A percentile compares a stretch with the other conserved stretches of the same genome.
These are phyloP conservation scores for Celastrina argiolus DNA, from an alignment of 2,888 invertebrate genomes.

Conservation along the genomic window DNA sequence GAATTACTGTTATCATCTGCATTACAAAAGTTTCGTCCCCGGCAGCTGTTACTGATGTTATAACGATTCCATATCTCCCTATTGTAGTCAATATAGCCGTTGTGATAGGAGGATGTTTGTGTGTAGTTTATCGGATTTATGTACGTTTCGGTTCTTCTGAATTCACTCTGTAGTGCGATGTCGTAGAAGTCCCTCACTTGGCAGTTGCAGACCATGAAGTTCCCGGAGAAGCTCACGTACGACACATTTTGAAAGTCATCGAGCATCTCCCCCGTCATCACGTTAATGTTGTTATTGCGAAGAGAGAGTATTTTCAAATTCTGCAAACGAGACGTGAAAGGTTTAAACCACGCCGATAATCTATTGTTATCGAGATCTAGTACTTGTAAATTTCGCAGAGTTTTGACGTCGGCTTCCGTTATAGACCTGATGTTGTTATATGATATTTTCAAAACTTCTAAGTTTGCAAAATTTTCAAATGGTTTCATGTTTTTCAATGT, in stretches of 20 bases:
- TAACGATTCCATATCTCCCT: conserved; percentile 37
- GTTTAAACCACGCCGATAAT: conserved; percentile 74
- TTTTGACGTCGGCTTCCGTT: conserved; percentile 41
- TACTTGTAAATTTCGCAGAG: conserved; percentile 58
- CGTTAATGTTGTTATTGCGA: conserved; percentile 74
- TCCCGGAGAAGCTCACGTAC: conserved; percentile 73
- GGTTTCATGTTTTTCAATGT: conserved; percentile 55
- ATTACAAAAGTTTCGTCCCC: conserved; percentile 30
- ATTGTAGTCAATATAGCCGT: conserved; percentile 45
- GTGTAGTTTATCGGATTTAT: conserved; percentile 14
- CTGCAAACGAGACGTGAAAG: conserved; percentile 26
- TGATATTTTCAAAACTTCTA: conserved; percentile 67
- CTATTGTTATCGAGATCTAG: conserved; percentile 76
- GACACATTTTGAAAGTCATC: conserved; percentile 67
- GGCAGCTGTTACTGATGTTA: conserved; percentile 34
- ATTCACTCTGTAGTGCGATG: conserved; percentile 39
- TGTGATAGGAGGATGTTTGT: conserved; percentile 37
- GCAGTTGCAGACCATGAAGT: conserved; percentile 80
- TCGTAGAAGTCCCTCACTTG: conserved; percentile 71
- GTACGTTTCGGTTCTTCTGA: not conserved
- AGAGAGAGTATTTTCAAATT: conserved; percentile 64
- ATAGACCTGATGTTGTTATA: conserved; percentile 71
- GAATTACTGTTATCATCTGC: conserved; percentile 32
- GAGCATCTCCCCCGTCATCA: conserved; percentile 76
- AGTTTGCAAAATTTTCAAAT: conserved; percentile 51